These are phyloP conservation scores for Cygnus olor DNA, from an alignment of 2,797 vertebrate genomes.

Conservation along the genomic window DNA sequence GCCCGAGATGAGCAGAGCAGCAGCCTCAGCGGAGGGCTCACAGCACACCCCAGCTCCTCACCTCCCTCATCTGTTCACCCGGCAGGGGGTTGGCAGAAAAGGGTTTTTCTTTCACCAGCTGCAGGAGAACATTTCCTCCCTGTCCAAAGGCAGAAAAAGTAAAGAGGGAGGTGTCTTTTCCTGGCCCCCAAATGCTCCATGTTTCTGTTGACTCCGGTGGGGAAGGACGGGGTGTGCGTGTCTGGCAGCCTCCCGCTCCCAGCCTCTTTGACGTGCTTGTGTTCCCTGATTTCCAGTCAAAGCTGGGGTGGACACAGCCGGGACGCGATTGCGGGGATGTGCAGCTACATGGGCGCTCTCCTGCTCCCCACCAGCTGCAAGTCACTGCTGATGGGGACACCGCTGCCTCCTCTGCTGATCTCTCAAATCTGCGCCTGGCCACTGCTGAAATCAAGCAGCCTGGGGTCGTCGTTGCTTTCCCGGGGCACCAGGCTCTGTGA, in stretches of 20 bases:
- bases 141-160: not conserved
- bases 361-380: not conserved
- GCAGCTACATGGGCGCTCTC: not conserved
- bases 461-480: not conserved
- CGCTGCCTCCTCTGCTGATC: not conserved
- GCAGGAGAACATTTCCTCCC: not conserved
- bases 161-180: not conserved
- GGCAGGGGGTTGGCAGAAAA: not conserved
- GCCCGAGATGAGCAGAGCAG: not conserved
- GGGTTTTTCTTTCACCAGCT: not conserved
- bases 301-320: accelerated
- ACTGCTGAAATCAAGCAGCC: not conserved
- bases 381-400: not conserved
- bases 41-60: not conserved
- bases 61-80: not conserved
- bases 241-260: not conserved
- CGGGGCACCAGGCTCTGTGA: accelerated
- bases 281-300: not conserved
- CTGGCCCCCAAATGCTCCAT: not conserved
- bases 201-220: not conserved
- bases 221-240: not conserved
- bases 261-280: not conserved
- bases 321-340: accelerated
- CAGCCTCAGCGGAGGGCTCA: not conserved
- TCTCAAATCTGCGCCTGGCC: not conserved